Evolutionary conservation across 2,797 vertebrate genomes (phyloP).

Genomic region (Borostomias antarcticus): DNA sequence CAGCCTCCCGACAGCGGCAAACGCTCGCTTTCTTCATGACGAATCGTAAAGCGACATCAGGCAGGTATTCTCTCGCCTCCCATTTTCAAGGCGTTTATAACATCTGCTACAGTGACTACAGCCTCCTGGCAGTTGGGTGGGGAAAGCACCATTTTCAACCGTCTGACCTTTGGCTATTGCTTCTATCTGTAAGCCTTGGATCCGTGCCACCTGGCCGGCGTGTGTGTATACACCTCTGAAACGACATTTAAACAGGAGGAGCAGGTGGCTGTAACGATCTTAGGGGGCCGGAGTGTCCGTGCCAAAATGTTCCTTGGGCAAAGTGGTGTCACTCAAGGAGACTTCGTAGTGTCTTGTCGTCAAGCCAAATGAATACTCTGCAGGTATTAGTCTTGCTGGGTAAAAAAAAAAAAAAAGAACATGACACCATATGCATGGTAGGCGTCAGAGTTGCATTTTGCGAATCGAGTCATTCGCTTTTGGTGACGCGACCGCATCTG

Average conservation of each 20-base stretch:
- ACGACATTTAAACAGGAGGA: conserved; percentile 33
- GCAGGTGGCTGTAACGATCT: conserved; percentile 46
- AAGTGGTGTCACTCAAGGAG: conserved; percentile 33
- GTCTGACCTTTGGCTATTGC: conserved; percentile 51
- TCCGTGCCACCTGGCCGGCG: conserved; percentile 7
- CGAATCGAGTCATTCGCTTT: too few relatives aligned
- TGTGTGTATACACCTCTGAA: conserved; percentile 18
- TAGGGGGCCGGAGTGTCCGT: conserved; percentile 23
- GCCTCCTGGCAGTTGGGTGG: conserved; percentile 24
- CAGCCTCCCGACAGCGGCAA: conserved; percentile 28
- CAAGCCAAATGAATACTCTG: conserved; percentile 19
- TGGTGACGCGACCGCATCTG: too few relatives aligned
- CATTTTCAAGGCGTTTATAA: conserved; percentile 47
- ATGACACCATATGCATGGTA: too few relatives aligned
- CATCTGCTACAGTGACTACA: conserved; percentile 51
- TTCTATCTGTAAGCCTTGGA: conserved; percentile 23
- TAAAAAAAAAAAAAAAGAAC: too few relatives aligned
- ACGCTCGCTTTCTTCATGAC: conserved; percentile 6
- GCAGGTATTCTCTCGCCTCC: conserved; percentile 34
- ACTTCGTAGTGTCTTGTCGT: not conserved
- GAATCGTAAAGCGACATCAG: conserved; percentile 29
- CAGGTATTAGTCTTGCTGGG: not conserved
- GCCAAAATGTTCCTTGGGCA: conserved; percentile 23
- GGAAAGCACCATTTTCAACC: conserved; percentile 46
- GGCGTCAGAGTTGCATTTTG: too few relatives aligned